These are phyloP conservation scores for Cosmorhoe ocellata DNA, from an alignment of 2,888 invertebrate species.

Conservation along the genomic window DNA sequence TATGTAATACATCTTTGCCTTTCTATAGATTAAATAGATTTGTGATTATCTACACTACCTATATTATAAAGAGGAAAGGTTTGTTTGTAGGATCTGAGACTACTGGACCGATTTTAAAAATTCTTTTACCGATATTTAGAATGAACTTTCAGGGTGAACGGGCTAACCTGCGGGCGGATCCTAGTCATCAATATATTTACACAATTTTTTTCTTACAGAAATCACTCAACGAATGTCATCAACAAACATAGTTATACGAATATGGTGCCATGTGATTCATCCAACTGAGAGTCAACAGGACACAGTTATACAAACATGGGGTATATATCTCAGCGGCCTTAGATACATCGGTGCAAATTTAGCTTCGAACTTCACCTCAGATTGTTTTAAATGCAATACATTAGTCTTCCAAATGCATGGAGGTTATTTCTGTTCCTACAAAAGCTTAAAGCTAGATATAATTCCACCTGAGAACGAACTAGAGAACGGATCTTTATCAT, in stretches of 20 bases:
- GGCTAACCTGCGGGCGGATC: too few species aligned
- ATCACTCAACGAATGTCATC: slow-evolving; percentile 74
- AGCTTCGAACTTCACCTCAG: slow-evolving; percentile 85
- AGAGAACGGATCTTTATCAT: slow-evolving; percentile 69
- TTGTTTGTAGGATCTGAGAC: too few species aligned
- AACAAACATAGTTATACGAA: slow-evolving; percentile 71
- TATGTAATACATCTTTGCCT: too few species aligned
- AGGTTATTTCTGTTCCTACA: slow-evolving; percentile 89
- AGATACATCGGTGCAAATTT: slow-evolving; percentile 88
- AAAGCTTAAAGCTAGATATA: slow-evolving; percentile 75
- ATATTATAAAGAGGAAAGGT: too few species aligned
- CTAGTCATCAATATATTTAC: too few species aligned
- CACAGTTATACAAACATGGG: slow-evolving; percentile 89
- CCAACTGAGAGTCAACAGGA: slow-evolving; percentile 65
- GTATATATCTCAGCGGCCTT: slow-evolving; percentile 92
- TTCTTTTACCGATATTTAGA: too few species aligned
- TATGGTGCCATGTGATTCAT: slow-evolving; percentile 70
- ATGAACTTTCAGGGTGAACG: too few species aligned
- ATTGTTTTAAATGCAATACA: slow-evolving; percentile 87
- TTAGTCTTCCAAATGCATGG: slow-evolving; percentile 94
- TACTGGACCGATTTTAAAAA: too few species aligned
- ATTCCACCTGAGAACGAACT: slow-evolving; percentile 72
- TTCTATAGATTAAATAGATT: too few species aligned
- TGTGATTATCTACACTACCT: too few species aligned
- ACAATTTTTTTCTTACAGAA: slow-evolving; percentile 49